Evolutionary conservation across 2,888 invertebrate species (phyloP).

Genomic region (Mycalesis mineus): DNA sequence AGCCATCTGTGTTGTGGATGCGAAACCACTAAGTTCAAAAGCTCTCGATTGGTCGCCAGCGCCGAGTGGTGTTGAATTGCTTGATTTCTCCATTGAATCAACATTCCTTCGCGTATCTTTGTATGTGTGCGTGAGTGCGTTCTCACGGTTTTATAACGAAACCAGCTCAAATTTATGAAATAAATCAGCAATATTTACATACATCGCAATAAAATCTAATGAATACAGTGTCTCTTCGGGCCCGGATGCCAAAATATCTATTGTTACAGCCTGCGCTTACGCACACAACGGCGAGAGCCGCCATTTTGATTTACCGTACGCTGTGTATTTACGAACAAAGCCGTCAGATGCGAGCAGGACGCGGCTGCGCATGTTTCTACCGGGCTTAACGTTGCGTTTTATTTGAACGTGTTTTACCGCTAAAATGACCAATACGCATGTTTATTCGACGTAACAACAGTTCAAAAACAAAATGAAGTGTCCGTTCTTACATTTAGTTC

Average conservation of each 20-base stretch:
- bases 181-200: conserved; percentile 41
- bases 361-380: conserved; percentile 75
- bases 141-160: conserved; percentile 56
- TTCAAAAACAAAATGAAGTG: conserved; percentile 78
- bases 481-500: conserved; percentile 73
- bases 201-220: conserved; percentile 26
- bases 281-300: conserved; percentile 63
- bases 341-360: conserved; percentile 77
- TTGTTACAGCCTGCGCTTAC: conserved; percentile 58
- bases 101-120: conserved; percentile 75
- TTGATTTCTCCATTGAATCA: conserved; percentile 77
- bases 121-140: conserved; percentile 62
- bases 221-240: conserved; percentile 27
- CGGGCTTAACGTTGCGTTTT: conserved; percentile 59
- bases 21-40: conserved; percentile 55
- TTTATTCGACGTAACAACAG: conserved; percentile 65
- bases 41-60: conserved; percentile 62
- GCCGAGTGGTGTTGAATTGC: conserved; percentile 62
- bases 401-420: conserved; percentile 73
- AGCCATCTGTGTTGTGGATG: conserved; percentile 60
- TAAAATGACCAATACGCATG: conserved; percentile 69
- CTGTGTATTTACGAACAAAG: conserved; percentile 78
- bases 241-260: conserved; percentile 37
- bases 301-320: conserved; percentile 78
- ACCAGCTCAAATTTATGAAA: conserved; percentile 44